These are phyloP conservation scores for Tethya wilhelma DNA, from an alignment of 37 sponge, comb jelly and placozoan species.

Conservation along the genomic window DNA sequence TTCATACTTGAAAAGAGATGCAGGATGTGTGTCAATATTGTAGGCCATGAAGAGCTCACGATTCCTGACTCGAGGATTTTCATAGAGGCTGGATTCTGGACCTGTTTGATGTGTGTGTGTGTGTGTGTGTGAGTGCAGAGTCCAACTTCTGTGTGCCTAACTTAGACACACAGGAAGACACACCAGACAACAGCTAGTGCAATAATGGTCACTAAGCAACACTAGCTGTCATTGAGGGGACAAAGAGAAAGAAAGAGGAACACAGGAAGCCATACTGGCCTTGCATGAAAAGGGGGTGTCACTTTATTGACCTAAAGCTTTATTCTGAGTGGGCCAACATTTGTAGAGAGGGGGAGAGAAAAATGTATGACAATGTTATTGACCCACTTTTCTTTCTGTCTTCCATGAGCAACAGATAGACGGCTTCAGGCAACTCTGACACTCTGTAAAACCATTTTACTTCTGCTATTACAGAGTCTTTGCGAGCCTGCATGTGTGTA, in stretches of 20 bases:
- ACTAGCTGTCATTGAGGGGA: too few relatives aligned
- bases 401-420: constrained; percentile 68
- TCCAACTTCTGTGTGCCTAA: too few relatives aligned
- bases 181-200: too few relatives aligned
- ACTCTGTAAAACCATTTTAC: constrained; percentile 85
- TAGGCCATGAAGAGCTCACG: constrained; percentile 84
- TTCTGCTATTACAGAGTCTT: constrained; percentile 63
- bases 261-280: too few relatives aligned
- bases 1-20: constrained; percentile 70
- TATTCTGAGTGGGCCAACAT: too few relatives aligned
- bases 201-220: too few relatives aligned
- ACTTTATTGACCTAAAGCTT: too few relatives aligned
- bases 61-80: constrained; percentile 33
- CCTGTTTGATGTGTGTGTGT: neutral
- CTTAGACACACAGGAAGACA: too few relatives aligned
- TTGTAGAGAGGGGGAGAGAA: too few relatives aligned
- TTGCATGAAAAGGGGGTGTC: too few relatives aligned
- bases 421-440: constrained; percentile 75
- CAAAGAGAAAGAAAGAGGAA: too few relatives aligned
- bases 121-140: neutral
- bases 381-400: constrained; percentile 61
- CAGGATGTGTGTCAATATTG: constrained; percentile 80
- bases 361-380: too few relatives aligned
- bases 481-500: constrained; percentile 52
- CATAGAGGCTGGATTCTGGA: neutral